Percentiles rank a stretch among this genome's conserved stretches.
Evolutionary conservation across 2,113 vertebrate species (phyloP).

Genomic region (Callipepla squamata): DNA sequence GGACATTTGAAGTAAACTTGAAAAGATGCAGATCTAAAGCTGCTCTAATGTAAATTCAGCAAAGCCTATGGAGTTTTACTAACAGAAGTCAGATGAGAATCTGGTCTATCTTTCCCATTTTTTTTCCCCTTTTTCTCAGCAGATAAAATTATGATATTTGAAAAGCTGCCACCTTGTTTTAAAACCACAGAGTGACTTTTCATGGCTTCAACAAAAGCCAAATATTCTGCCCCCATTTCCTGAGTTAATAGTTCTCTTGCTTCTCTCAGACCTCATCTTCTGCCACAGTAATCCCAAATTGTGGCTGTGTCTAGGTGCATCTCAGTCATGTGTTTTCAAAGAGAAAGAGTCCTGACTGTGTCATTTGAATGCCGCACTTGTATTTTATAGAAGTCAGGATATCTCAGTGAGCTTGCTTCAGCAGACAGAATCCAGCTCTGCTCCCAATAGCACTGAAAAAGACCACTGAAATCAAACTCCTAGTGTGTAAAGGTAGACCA

Average conservation of each 20-base stretch:
- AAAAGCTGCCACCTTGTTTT: conserved; percentile 54
- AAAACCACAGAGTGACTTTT: not conserved
- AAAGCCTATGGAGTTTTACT: conserved; percentile 44
- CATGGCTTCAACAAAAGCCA: conserved; percentile 14
- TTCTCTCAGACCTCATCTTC: not conserved
- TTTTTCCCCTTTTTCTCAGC: not conserved
- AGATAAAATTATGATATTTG: not conserved
- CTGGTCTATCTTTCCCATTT: not conserved
- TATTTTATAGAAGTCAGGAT: not conserved
- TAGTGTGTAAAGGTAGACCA: not conserved
- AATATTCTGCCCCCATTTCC: conserved; percentile 13
- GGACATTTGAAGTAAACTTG: conserved; percentile 63
- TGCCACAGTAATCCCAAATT: not conserved
- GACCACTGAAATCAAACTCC: not conserved
- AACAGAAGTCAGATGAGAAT: conserved; percentile 52
- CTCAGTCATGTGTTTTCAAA: not conserved
- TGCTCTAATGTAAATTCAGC: conserved; percentile 48
- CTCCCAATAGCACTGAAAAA: not conserved
- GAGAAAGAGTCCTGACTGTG: not conserved
- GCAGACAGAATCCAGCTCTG: not conserved
- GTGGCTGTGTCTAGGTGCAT: not conserved
- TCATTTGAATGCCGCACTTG: not conserved
- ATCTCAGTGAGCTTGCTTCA: not conserved
- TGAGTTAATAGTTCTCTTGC: not conserved
- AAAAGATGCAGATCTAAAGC: conserved; percentile 68